These are phyloP conservation scores for Acrobasis repandana DNA, from an alignment of 2,888 invertebrate genomes.

Conservation along the genomic window DNA sequence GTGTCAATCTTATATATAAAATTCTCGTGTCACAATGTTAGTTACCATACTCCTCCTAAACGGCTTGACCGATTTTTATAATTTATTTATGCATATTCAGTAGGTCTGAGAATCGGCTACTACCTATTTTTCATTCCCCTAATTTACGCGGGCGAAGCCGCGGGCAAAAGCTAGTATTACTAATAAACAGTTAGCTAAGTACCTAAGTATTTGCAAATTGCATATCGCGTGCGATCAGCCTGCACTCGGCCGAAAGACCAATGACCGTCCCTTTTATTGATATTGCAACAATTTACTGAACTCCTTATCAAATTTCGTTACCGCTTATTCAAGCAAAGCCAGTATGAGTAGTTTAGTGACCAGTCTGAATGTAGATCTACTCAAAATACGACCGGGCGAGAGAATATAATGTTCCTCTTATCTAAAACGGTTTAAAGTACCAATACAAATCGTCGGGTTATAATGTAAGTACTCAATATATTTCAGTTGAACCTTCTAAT, in stretches of 20 bases:
- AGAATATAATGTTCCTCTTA: not conserved
- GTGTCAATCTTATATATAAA: too few species aligned
- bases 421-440: not conserved
- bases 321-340: not conserved
- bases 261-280: constrained; percentile 65
- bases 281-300: constrained; percentile 46
- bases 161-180: too few species aligned
- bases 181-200: too few species aligned
- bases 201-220: not conserved
- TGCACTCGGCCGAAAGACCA: constrained; percentile 58
- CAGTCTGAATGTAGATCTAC: constrained; percentile 2
- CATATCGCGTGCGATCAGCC: constrained; percentile 23
- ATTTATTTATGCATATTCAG: too few species aligned
- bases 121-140: too few species aligned
- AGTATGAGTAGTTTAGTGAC: constrained; percentile 1
- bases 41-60: too few species aligned
- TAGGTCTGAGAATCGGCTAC: too few species aligned
- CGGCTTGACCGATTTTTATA: too few species aligned
- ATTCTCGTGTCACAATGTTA: too few species aligned
- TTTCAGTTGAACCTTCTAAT: not conserved
- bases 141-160: too few species aligned
- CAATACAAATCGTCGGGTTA: not conserved
- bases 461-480: not conserved
- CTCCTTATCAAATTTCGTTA: constrained; percentile 25
- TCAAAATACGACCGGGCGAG: not conserved